phyloP scores from a whole-genome alignment of 2,797 vertebrate species.

The Decapterus maruadsi region DNA sequence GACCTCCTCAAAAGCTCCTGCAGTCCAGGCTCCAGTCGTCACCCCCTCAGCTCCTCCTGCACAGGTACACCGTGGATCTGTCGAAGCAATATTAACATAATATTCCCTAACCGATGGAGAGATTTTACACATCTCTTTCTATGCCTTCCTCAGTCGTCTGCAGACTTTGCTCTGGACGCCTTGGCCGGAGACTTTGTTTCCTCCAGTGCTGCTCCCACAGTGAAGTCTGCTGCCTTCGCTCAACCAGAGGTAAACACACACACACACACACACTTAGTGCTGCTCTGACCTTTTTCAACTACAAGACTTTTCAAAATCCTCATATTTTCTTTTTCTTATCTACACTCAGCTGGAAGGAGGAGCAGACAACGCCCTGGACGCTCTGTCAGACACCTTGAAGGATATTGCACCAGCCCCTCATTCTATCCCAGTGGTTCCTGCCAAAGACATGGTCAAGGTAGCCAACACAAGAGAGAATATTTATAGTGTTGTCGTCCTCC shows the following conservation, averaged over 20 bases:
- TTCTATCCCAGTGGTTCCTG: constrained; percentile 60
- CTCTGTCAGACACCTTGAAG: constrained; percentile 81
- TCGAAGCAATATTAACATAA: not conserved
- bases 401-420: constrained; percentile 70
- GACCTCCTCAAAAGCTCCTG: constrained; percentile 49
- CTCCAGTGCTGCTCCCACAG: constrained; percentile 64
- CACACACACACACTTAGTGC: no score
- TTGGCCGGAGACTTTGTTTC: constrained; percentile 76
- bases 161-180: constrained; percentile 71
- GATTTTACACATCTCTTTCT: not conserved
- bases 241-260: constrained; percentile 62
- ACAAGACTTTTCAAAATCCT: not conserved
- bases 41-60: constrained; percentile 55
- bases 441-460: constrained; percentile 82
- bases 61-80: constrained; percentile 38
- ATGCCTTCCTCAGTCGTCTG: constrained; percentile 54
- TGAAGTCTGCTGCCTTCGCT: constrained; percentile 65
- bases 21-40: constrained; percentile 47
- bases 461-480: not conserved
- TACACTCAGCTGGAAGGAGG: constrained; percentile 60
- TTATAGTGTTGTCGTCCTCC: not conserved
- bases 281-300: not conserved
- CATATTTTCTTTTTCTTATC: not conserved
- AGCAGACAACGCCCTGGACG: constrained; percentile 76
- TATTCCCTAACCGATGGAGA: no score